Base-by-base conservation (phyloP, 2,888 invertebrate genomes). In the Tetrapedia diversipes region DNA sequence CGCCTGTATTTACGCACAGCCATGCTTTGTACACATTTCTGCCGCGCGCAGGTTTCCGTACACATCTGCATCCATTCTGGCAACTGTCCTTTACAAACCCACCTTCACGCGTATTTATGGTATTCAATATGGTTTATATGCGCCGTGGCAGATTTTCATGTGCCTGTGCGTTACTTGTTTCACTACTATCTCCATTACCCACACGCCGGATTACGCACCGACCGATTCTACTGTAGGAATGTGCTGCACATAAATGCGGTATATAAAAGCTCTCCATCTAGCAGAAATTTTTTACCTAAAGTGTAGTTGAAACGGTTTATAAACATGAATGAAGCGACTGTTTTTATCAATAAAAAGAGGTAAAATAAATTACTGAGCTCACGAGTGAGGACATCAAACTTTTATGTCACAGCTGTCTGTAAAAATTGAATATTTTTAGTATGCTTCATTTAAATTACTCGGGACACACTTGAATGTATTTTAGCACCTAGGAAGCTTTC, bases 91-190 rank as follows among this genome's bases (percentile, higher is more conserved):
- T 61, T 51, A 19, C 56, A 32, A 45, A 43, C 29, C 14, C 27
- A 41, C 10, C 11, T 63, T 49, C 22, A 22, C 19, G 37, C 24
- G 14, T 14, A 57, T 73, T 66, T 73, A 76, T 73, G 56, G 19
- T 24, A 43, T 61, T 65, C 72, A 47, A 47, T 65, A 54, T 24
- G 19, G 64, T 47, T 39, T 24, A 34, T 14, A 16, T 22, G 22
- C 16, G 10, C n/a, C 4, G n/a, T 1, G 11, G 8, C 41, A 22
- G 39, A 39, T 41, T 39, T 41, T 2, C 41, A 2, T 14, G 43
- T 34, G 24, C 10, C 6, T 34, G 53, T 34, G 43, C 4, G 51
- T n/a, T 49, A 49, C 45, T 39, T 56, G n/a, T 22, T 29, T 24
- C 22, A 14, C 27, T 34, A 53, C 16, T 37, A 34, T 41, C 10